These are phyloP conservation scores for Rhegmatorhina hoffmannsi DNA, from an alignment of 2,113 vertebrate genomes.

Conservation along the genomic window DNA sequence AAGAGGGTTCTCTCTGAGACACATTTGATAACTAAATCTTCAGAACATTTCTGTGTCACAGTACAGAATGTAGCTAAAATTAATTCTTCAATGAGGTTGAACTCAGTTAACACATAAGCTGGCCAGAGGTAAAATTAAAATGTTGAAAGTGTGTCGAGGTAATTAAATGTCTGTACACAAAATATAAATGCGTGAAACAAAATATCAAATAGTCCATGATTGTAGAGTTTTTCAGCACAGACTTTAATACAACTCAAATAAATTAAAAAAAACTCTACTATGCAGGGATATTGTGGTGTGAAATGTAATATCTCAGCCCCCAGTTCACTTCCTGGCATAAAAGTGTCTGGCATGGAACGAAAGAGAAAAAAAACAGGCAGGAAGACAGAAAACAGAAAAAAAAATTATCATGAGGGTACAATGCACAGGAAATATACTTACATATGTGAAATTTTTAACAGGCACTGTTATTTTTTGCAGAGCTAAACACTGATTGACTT, in stretches of 20 bases:
- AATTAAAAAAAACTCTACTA: neutral
- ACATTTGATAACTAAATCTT: neutral
- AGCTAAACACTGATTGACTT: neutral
- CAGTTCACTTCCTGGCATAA: neutral
- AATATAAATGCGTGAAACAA: neutral
- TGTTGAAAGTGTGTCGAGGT: neutral
- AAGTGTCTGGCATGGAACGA: neutral
- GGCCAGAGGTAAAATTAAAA: conserved; percentile 2
- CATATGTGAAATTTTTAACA: neutral
- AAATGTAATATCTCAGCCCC: neutral
- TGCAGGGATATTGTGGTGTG: neutral
- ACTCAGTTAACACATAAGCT: neutral
- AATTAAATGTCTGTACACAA: neutral
- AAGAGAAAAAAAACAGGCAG: neutral
- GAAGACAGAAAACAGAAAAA: neutral
- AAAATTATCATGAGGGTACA: neutral
- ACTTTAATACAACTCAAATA: neutral
- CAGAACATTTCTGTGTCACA: neutral
- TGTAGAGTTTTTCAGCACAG: neutral
- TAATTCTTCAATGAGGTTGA: neutral
- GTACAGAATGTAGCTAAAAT: neutral
- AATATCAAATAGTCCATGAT: neutral
- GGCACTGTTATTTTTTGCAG: neutral
- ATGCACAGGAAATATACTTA: neutral
- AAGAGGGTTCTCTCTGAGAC: neutral